Base-by-base conservation (phyloP, 2,797 vertebrate genomes). In the Numenius phaeopus region DNA sequence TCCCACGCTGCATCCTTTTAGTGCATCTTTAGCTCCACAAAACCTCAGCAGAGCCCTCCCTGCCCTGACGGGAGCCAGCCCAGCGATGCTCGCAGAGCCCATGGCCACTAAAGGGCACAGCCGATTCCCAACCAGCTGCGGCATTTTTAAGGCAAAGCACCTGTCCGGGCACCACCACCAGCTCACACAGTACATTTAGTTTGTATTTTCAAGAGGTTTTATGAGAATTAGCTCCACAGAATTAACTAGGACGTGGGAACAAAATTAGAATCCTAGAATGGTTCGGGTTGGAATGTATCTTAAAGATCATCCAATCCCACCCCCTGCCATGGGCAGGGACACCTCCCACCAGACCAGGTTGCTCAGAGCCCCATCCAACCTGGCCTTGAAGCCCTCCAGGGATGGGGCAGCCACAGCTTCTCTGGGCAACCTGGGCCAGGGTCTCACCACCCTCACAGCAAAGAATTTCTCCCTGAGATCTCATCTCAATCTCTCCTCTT, bases 11-110 rank as follows among this genome's bases (percentile, higher is more conserved):
- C 61, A 77, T 34, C 58, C 72, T 32, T 37, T 55, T 2, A 46
- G 71, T 42, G 29, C 54, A 3, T 5, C 39, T 40, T 6, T 4
- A 66, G 42, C 46, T 42, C 4, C 1, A 32, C 52, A 54, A 66
- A 62, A 17, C 24, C 54, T n/a, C 70, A 18, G 57, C 61, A 92
- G 84, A 44, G 55, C 5, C 13, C 23, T 20, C 78, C 57, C 16
- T 0, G 5, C 7, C 40, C 4, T 1, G 11, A 32, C 0, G 2
- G 2, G 27, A 67, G 39, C 7, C 34, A 47, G 49, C 30, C 6
- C 5, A 69, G 55, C 0, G 30, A 23, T 44, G 65, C 14, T 62
- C 4, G 1, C 61, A 32, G 50, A 54, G 37, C 11, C 57, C 64
- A 52, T 3, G 30, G 57, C 40, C 30, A 16, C 4, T n/a, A 26